Percentiles rank a stretch among this genome's conserved stretches.
Evolutionary conservation across 2,797 vertebrate species (phyloP).

Genomic region (Vultur gryphus): DNA sequence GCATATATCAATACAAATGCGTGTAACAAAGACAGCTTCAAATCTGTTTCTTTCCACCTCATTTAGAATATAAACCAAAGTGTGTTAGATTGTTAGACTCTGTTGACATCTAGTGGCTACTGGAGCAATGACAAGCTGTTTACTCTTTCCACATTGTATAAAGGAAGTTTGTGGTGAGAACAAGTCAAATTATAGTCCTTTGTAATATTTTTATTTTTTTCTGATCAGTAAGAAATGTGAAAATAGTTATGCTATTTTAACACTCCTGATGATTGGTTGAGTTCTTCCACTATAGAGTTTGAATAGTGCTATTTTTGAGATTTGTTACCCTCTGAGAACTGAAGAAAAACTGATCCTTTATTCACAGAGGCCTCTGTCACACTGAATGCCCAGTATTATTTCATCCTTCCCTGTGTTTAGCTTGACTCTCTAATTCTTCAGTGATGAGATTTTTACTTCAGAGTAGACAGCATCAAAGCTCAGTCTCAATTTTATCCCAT

Average conservation of each 20-base stretch:
- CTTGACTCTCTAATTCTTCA: neutral
- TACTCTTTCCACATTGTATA: neutral
- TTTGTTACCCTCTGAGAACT: neutral
- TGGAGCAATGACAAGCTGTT: neutral
- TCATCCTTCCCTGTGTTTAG: neutral
- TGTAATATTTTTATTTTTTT: neutral
- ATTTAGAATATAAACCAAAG: neutral
- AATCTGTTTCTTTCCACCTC: neutral
- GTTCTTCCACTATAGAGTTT: neutral
- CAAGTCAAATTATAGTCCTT: neutral
- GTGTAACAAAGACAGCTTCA: neutral
- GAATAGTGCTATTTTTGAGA: neutral
- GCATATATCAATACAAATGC: neutral
- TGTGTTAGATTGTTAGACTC: neutral
- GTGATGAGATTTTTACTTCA: neutral
- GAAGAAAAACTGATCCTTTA: neutral
- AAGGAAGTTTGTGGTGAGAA: neutral
- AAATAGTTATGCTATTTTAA: neutral
- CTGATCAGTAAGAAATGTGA: neutral
- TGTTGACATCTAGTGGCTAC: conserved; percentile 48
- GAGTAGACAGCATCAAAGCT: neutral
- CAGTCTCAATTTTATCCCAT: neutral
- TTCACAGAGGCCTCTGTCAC: neutral
- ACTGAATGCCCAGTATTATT: neutral
- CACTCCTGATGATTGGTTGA: neutral